These are phyloP conservation scores for Cryptoblepharus egeriae DNA, from an alignment of 2,797 vertebrate species.

Conservation along the genomic window DNA sequence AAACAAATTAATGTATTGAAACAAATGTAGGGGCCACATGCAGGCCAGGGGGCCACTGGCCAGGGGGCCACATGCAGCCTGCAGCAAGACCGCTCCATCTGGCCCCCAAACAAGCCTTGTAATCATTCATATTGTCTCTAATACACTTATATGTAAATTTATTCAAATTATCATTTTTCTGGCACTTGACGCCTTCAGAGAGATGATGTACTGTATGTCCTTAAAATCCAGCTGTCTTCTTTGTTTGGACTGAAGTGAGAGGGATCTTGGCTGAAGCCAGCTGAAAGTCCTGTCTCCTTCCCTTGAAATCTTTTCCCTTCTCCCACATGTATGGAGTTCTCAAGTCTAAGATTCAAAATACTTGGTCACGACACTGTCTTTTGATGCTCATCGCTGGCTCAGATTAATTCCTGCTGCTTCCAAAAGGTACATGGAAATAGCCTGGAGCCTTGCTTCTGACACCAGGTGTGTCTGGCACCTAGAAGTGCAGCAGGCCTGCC, in stretches of 20 bases:
- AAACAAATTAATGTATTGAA: too few species aligned
- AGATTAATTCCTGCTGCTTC: slow-evolving; percentile 6
- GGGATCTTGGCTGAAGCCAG: too few species aligned
- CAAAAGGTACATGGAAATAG: neutral
- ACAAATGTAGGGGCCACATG: too few species aligned
- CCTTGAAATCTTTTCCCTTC: neutral
- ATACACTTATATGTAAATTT: too few species aligned
- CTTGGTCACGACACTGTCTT: neutral
- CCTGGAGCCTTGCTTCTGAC: slow-evolving; percentile 24
- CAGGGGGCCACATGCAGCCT: too few species aligned
- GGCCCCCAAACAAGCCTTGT: too few species aligned
- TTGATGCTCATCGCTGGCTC: neutral
- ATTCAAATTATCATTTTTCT: too few species aligned
- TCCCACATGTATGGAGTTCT: neutral
- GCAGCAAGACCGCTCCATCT: too few species aligned
- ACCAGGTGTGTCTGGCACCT: neutral
- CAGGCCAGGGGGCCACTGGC: too few species aligned
- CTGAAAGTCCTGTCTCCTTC: neutral
- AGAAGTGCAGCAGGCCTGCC: slow-evolving; percentile 14
- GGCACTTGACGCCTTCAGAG: too few species aligned
- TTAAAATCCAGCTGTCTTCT: neutral
- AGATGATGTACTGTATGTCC: too few species aligned
- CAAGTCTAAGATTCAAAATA: neutral
- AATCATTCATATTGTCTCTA: too few species aligned
- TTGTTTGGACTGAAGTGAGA: neutral